Conservation (phyloP, 2,113 vertebrate genomes). For the Sprattus sprattus region DNA sequence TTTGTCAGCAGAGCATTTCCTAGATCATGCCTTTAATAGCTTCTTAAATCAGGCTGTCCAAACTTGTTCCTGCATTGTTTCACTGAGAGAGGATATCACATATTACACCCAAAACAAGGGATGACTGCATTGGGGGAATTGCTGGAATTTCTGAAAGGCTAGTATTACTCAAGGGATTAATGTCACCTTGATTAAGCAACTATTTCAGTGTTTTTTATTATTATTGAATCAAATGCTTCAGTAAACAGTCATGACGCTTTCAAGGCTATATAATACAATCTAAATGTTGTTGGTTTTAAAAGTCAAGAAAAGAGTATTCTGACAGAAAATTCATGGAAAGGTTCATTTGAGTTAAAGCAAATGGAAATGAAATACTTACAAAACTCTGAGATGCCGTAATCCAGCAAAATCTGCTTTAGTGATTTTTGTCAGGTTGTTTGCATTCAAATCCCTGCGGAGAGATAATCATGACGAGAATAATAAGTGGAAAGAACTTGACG, state of each 20-base stretch:
- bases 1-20: slow-evolving; percentile 28
- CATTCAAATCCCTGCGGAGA: slow-evolving; percentile 89
- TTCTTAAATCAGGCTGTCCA: neutral
- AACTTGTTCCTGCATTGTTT: neutral
- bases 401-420: slow-evolving; percentile 94
- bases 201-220: neutral
- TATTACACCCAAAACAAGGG: slow-evolving; percentile 16
- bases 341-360: neutral
- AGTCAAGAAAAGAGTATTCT: too few species aligned
- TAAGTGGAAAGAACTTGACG: neutral
- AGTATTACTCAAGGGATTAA: neutral
- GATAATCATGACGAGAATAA: slow-evolving; percentile 22
- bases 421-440: slow-evolving; percentile 98
- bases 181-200: neutral
- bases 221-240: too few species aligned
- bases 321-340: neutral
- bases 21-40: slow-evolving; percentile 29
- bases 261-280: too few species aligned
- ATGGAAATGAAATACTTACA: slow-evolving; percentile 80
- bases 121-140: neutral
- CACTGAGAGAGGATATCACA: slow-evolving; percentile 7
- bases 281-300: too few species aligned
- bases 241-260: too few species aligned
- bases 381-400: slow-evolving; percentile 89
- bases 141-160: slow-evolving; percentile 1